Evolutionary conservation across 2,888 invertebrate genomes (phyloP), one percentile per base, ranked within the genome.

Genomic region (Xylophagus ater): DNA sequence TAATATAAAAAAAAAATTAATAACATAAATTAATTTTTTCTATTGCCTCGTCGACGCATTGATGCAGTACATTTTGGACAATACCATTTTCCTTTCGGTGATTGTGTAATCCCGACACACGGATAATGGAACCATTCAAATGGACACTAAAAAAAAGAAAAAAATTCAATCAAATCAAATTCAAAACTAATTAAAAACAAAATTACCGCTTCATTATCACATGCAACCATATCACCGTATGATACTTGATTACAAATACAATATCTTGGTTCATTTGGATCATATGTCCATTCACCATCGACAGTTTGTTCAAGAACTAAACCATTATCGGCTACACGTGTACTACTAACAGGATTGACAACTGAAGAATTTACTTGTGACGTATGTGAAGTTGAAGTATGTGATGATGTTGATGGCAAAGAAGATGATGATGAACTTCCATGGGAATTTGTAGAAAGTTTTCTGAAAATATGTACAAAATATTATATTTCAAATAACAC

Each of bases 81-180:
- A 65, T 87, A 97, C 98, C 98, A 98, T 65, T 96, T 96, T 40
- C 96, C 94, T 63, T 93, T 92, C 0, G 98, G 97, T 29, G 94
- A 88, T 39, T 90, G 87, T 0, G 87, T 85, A 50, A 98, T 87
- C 34, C 89, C 90, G 35, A 98, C 97, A 63, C 98, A 98, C 5
- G 87, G 87, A 68, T 96, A 97, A 69, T 98, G 97, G 69, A 97
- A 98, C 98, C 98, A 98, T 65, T 97, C 94, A 57, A 88, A 90
- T 2, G 90, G 90, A 65, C 97, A 98, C 86, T 89, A 71, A 43
- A 73, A 68, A 50, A 61, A 24, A 31, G 7, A 30, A 37, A 37
- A 14, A 28, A 15, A 19, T 15, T 33, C 8, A 39, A 37, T 34
- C 14, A 13, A 34, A 28, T 32, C n/a, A 14, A 20, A 38, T 24